A percentile compares a stretch with the other conserved stretches of the same genome.
These are phyloP conservation scores for Micropoecilia bifurca DNA, from an alignment of 2,797 vertebrate genomes.

Conservation along the genomic window DNA sequence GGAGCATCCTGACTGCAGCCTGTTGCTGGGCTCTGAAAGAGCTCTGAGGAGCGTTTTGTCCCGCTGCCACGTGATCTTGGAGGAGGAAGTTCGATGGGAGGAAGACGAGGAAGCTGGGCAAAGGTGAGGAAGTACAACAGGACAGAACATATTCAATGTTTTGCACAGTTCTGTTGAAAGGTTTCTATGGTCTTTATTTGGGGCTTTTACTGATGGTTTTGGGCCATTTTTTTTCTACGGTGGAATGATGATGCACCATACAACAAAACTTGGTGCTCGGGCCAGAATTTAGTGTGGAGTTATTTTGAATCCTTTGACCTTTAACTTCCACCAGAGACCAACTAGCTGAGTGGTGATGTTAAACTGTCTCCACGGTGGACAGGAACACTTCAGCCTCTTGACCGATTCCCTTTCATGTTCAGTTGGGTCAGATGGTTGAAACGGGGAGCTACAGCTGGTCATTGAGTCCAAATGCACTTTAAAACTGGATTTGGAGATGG, in stretches of 20 bases:
- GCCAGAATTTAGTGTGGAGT: not conserved
- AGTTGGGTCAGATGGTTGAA: not conserved
- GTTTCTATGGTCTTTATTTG: not conserved
- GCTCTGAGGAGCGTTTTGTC: slow-evolving; percentile 72
- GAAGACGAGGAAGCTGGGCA: slow-evolving; percentile 49
- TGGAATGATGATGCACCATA: not conserved
- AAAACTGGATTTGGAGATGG: not conserved
- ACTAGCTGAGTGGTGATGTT: not conserved
- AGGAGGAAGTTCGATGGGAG: slow-evolving; percentile 72
- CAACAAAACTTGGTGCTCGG: not conserved
- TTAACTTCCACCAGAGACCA: not conserved
- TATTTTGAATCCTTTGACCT: not conserved
- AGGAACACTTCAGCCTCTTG: not conserved
- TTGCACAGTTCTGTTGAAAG: not conserved
- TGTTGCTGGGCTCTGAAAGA: slow-evolving; percentile 76
- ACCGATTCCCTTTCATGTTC: not conserved
- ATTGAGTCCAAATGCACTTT: not conserved
- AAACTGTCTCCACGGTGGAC: not conserved
- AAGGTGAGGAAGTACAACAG: slow-evolving; percentile 53
- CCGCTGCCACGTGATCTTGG: slow-evolving; percentile 76
- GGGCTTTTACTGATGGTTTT: not conserved
- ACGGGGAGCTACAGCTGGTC: not conserved
- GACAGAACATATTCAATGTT: not conserved
- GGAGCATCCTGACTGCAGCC: slow-evolving; percentile 80
- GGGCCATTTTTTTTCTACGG: not conserved